phyloP scores from a whole-genome alignment of 2,888 invertebrate genomes.

The Sicus ferrugineus region DNA sequence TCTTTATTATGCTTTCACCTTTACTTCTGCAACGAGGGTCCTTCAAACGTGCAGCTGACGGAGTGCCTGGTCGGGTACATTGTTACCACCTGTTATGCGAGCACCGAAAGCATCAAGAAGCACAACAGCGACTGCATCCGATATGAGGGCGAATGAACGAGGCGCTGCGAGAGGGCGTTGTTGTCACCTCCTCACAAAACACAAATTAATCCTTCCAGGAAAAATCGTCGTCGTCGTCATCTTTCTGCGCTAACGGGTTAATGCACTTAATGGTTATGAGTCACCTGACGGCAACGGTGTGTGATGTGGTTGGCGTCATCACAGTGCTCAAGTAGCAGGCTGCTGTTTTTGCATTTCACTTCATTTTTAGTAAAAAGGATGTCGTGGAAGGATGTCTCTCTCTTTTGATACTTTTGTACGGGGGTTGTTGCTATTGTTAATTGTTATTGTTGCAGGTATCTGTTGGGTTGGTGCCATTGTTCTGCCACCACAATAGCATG shows the following conservation, averaged over 20 bases:
- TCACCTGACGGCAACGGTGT: not conserved
- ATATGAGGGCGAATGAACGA: not conserved
- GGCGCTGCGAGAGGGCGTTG: not conserved
- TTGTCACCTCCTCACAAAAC: not conserved
- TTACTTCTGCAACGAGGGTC: not conserved
- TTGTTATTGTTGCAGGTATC: not conserved
- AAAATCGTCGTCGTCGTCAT: not conserved
- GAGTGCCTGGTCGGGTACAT: not conserved
- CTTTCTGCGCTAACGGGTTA: constrained; percentile 21
- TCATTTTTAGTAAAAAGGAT: too few species aligned
- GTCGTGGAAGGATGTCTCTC: too few species aligned
- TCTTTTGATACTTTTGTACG: not conserved
- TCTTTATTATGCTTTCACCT: not conserved
- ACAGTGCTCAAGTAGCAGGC: not conserved
- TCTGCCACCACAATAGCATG: not conserved
- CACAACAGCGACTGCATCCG: not conserved
- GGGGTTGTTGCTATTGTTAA: constrained; percentile 16
- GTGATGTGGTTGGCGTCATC: not conserved
- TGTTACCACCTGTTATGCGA: not conserved
- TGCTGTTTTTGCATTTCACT: too few species aligned
- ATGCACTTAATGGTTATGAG: constrained; percentile 21
- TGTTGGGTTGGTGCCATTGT: not conserved
- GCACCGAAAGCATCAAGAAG: not conserved
- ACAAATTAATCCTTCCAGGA: not conserved
- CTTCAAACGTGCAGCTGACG: not conserved